phyloP scores from a whole-genome alignment of 2,888 invertebrate genomes.

The Rhagophthalmus giganteus region DNA sequence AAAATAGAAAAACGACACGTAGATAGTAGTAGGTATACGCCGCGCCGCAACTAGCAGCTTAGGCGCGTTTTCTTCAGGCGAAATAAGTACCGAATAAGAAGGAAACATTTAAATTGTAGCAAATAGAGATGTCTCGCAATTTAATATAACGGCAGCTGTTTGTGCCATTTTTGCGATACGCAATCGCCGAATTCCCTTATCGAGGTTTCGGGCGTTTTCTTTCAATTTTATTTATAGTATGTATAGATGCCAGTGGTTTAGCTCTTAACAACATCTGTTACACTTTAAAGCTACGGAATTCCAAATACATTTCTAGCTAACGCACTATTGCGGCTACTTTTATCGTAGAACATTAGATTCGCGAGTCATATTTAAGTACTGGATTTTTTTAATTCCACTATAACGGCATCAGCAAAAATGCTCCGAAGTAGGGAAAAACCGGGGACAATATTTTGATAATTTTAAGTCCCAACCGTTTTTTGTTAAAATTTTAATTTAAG shows the following conservation, averaged over 20 bases:
- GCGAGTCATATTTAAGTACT: constrained; percentile 6
- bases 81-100: no score
- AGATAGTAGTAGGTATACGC: no score
- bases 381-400: neutral
- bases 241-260: constrained; percentile 25
- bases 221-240: constrained; percentile 22
- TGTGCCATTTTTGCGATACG: constrained; percentile 13
- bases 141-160: constrained; percentile 15
- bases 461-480: neutral
- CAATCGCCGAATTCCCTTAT: constrained; percentile 19
- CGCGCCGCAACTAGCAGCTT: no score
- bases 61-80: no score
- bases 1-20: no score
- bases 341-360: constrained; percentile 11
- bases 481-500: neutral
- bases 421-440: no score
- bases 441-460: no score
- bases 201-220: constrained; percentile 14
- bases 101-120: no score
- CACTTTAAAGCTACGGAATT: constrained; percentile 20
- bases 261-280: constrained; percentile 23
- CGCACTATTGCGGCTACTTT: constrained; percentile 20
- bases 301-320: constrained; percentile 21
- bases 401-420: no score
- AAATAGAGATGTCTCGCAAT: constrained; percentile 8